Base-by-base conservation (phyloP, 1,140 invertebrate genomes). In the Watersipora subatra region DNA sequence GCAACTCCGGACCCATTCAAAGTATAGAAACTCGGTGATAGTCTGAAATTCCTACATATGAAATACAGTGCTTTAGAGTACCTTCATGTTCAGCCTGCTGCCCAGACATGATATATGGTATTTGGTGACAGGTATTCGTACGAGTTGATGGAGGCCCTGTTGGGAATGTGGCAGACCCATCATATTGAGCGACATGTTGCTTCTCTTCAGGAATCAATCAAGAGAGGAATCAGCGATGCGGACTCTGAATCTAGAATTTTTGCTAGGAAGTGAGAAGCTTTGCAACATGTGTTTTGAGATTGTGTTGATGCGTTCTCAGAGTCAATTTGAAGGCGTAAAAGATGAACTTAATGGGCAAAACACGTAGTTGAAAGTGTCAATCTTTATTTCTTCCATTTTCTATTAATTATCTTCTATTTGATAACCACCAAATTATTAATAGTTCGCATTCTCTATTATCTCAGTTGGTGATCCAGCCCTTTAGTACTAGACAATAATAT, bases 211-310 rank as follows among this genome's bases (percentile, higher is more conserved):
- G 92, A 96, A 66, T 86, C 88, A 0, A 87, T 98, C 2, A 90
- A 90, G 71, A 89, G 88, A 70, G 92, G 91, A 1, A 88, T 96
- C 46, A 85, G 86, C 2, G 95, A 98, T 84, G 92, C 94, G 0
- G 93, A 97, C 78, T 83, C 87, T 20, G 89, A 93, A 68, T 92
- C 93, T 2, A 82, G 94, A 73, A 71, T 73, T 26, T 73, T 75
- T 70, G 74, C 82, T 24, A 72, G 83, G 64, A 82, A 81, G 80
- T 81, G 73, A 72, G n/a, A n/a, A n/a, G n/a, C n/a, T n/a, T 76
- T 73, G 27, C 46, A 22, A 17, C 46, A 22, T 55, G 46, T 55
- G 2, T 12, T 15, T 20, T 17, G 17, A 15, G 15, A 22, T 55
- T 55, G 46, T 55, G 17, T 55, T 22, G 17, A 17, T 17, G 17